Base-by-base conservation (phyloP, 2,888 invertebrate species). In the Torymus texanus region DNA sequence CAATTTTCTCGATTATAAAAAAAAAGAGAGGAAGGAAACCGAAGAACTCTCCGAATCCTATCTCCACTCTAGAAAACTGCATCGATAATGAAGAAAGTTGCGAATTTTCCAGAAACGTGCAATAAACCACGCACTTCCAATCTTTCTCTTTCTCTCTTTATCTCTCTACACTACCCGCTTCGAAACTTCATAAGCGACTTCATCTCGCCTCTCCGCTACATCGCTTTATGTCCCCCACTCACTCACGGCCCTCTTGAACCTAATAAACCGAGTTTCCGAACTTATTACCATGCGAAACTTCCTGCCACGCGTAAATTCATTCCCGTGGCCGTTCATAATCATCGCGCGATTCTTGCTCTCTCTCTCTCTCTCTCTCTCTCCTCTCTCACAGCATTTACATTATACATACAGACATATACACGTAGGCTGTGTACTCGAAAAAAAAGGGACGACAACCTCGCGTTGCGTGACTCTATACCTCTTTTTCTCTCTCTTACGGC, bases 401-500 rank as follows among this genome's bases (percentile, higher is more conserved):
- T 41, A 41, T 41, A 41, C 41, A 41, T 41, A 41, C 41, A 41
- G 5, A 8, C 41, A 41, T 41, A 41, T 8, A 8, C 1, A 8
- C 10, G 55, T 1, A 0, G 50, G 18, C 16, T 21, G 14, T 58
- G 41, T 41, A 21, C 67, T 21, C 41, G 58, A 12, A 53, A 53
- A 55, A 41, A 18, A 55, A 74, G 41, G 58, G 58, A 59, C 16
- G 16, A 59, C 16, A 65, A 56, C 14, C 12, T 3, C 10, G 21
- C 41, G 12, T 73, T 74, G 76, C 80, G 68, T 70, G 80, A 74
- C 76, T 76, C 72, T 21, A 21, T 21, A 21, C 2, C 21, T 21
- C 21, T 21, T 21, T 21, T 2, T 21, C 21, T 21, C 1, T 21
- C 21, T 21, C 2, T 75, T 53, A 51, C 63, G 24, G 58, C 63